These are phyloP conservation scores for Miichthys miiuy DNA, from an alignment of 2,797 vertebrate species.

Conservation along the genomic window DNA sequence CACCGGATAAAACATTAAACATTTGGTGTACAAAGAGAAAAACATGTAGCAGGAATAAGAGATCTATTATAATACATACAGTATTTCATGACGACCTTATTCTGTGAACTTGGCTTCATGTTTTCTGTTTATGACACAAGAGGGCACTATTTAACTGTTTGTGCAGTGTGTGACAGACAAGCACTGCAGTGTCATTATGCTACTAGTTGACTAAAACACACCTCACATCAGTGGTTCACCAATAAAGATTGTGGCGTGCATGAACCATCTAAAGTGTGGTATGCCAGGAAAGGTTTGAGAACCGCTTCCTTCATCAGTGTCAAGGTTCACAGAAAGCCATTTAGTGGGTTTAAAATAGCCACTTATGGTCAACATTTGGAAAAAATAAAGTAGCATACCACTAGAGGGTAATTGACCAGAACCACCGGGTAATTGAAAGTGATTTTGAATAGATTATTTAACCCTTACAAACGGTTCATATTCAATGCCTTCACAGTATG, in stretches of 20 bases:
- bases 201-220: too few species aligned
- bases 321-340: neutral
- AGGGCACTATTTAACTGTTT: slow-evolving; percentile 20
- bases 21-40: neutral
- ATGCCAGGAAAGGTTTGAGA: too few species aligned
- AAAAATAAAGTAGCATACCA: too few species aligned
- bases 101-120: neutral
- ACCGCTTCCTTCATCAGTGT: neutral
- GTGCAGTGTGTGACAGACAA: neutral
- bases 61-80: neutral
- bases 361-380: neutral
- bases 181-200: neutral
- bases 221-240: too few species aligned
- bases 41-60: neutral
- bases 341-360: neutral
- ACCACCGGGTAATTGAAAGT: too few species aligned
- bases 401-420: neutral
- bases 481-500: too few species aligned
- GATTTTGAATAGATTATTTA: neutral
- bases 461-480: too few species aligned
- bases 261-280: too few species aligned
- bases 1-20: neutral
- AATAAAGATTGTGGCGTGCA: too few species aligned
- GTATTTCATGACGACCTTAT: too few species aligned
- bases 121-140: slow-evolving; percentile 27